A percentile compares a stretch with the other conserved stretches of the same genome.
These are phyloP conservation scores for Borostomias antarcticus DNA, from an alignment of 2,797 vertebrate genomes.

Conservation along the genomic window DNA sequence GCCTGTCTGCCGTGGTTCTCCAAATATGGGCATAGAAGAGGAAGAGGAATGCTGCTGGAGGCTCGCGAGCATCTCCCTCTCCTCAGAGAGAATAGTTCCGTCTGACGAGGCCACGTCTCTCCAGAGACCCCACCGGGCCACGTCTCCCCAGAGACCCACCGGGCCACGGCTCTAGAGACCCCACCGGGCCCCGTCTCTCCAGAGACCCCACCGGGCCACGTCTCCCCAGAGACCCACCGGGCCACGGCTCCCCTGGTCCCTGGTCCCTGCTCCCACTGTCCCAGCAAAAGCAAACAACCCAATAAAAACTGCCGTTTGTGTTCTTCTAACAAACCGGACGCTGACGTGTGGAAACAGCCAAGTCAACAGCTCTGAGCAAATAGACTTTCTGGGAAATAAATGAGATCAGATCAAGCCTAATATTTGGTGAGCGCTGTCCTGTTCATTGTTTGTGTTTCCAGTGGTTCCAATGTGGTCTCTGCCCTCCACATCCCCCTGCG, in stretches of 20 bases:
- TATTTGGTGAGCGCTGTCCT: not conserved
- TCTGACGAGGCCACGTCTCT: too few species aligned
- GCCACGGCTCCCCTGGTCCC: constrained; percentile 41
- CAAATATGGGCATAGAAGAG: constrained; percentile 86
- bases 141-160: too few species aligned
- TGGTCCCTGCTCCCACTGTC: constrained; percentile 34
- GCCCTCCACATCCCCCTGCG: not conserved
- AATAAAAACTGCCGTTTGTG: not conserved
- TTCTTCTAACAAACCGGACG: not conserved
- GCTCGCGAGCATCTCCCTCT: constrained; percentile 70
- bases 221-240: too few species aligned
- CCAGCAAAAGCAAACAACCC: constrained; percentile 32
- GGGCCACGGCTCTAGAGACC: constrained; percentile 36
- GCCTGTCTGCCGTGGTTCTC: constrained; percentile 70
- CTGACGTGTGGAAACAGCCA: not conserved
- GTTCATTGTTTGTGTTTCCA: constrained; percentile 5
- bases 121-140: too few species aligned
- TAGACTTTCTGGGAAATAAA: not conserved
- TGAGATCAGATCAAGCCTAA: not conserved
- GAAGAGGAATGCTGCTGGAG: constrained; percentile 70
- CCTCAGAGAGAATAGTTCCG: constrained; percentile 62
- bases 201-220: too few species aligned
- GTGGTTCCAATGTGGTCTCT: not conserved
- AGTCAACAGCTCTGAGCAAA: not conserved
- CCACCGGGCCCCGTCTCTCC: too few species aligned